Conservation (phyloP, 2,797 vertebrate species). For the Hoplostethus atlanticus region DNA sequence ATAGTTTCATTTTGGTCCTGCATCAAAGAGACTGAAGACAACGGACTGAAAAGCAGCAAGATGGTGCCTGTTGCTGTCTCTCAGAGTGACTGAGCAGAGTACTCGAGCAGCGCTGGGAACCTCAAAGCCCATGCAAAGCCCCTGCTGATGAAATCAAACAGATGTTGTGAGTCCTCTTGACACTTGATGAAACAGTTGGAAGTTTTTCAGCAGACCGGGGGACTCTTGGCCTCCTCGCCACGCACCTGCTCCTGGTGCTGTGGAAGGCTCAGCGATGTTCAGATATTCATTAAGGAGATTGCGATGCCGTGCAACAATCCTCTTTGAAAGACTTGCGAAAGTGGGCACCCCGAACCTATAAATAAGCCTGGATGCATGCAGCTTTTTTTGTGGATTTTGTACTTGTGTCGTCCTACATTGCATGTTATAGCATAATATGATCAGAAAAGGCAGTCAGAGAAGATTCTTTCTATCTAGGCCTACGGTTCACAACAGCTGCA, state of each 20-base stretch:
- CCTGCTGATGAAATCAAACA: slow-evolving; percentile 64
- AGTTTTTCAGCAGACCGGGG: slow-evolving; percentile 54
- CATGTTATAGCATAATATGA: no score
- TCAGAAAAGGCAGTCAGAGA: no score
- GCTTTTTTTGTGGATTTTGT: no score
- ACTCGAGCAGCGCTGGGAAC: slow-evolving; percentile 17
- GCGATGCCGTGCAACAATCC: slow-evolving; percentile 2
- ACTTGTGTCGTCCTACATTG: no score
- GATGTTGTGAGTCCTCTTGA: slow-evolving; percentile 66
- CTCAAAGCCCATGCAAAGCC: slow-evolving; percentile 55
- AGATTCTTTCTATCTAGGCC: no score
- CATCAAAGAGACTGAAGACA: slow-evolving; percentile 40
- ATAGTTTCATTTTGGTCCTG: slow-evolving; percentile 57
- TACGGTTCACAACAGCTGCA: no score
- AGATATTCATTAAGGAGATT: slow-evolving; percentile 47
- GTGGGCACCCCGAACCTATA: neutral
- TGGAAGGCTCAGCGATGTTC: slow-evolving; percentile 37
- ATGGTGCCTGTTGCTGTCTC: slow-evolving; percentile 20
- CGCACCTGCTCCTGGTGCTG: slow-evolving; percentile 60
- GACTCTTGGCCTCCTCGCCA: slow-evolving; percentile 46
- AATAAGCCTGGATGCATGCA: no score
- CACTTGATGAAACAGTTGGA: slow-evolving; percentile 67
- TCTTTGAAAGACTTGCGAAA: slow-evolving; percentile 24
- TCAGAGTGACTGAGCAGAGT: slow-evolving; percentile 4
- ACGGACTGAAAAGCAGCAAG: slow-evolving; percentile 13